Base-by-base conservation (phyloP, 2,797 vertebrate genomes). In the Glyptemys insculpta region DNA sequence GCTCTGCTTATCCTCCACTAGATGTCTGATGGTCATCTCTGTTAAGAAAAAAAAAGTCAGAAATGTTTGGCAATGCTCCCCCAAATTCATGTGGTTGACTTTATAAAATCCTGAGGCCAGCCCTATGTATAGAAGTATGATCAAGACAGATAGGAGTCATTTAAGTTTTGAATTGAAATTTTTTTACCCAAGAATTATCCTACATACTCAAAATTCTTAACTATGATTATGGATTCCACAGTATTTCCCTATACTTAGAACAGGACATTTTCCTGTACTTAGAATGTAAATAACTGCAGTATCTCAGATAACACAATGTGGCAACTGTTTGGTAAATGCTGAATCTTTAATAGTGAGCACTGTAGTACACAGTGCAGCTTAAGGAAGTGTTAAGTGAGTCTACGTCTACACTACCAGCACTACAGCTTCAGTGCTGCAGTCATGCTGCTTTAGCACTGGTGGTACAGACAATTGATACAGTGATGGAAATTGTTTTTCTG, bases 371-470 rank as follows among this genome's bases (percentile, higher is more conserved):
- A 15, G 57, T 62, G 6, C 34, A n/a, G 34, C 52, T 3, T 81
- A 79, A 81, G 0, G 0, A 4, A 4, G 65, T 15, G 2, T 8
- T 7, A 19, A 83, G 52, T 88, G 90, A 86, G 27, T 18, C 18
- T 53, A 19, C 19, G 18, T 54, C 53, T 54, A 23, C 21, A 54
- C 53, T 54, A 54, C 53, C 53, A 54, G 18, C 21, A 21, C 21
- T 54, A 54, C 18, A 54, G 53, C 18, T 54, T 21, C 53, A 54
- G 53, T 23, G 53, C 53, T 54, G 19, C 53, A 54, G 19, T 54
- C 23, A 54, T 54, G 6, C 19, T 54, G 53, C 19, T 54, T 21
- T 12, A 54, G 53, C 53, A 54, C 53, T 54, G 53, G 53, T 54
- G 21, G 19, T 7, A 8, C 3, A 54, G 53, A 54, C 53, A 23